Evolutionary conservation across 2,797 vertebrate genomes (phyloP), one percentile per base, ranked within the genome.

Genomic region (Urophycis tenuis): DNA sequence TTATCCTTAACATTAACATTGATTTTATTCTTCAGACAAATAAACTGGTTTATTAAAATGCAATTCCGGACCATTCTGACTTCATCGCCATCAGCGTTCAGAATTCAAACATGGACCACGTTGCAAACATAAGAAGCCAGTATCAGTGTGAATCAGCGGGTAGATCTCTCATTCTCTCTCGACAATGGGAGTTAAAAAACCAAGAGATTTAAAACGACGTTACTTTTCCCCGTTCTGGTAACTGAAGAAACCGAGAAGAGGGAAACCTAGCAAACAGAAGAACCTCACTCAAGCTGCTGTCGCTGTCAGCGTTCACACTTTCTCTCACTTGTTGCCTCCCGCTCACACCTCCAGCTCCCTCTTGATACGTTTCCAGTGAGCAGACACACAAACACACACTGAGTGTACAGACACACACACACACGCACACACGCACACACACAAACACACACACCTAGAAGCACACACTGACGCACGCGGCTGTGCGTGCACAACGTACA

Each of bases 391-490:
- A n/a, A 19, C 11, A 60, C 53, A 60, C n/a, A 60, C 19, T 2
- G 8, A n/a, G 45, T 22, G 45, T 11, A 25, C n/a, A 60, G 22
- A 60, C 53, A 45, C 67, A 29, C 41, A 81, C 45, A 70, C 69
- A 79, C 45, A 49, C 45, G 34, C 69, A 53, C 77, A 74, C 64
- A 76, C 74, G 32, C 53, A 71, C 78, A 31, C 45, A 73, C 15
- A 22, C 76, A 78, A 36, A 53, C 77, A 36, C 77, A 31, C 36
- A 15, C 74, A 74, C 60, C 70, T 36, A 25, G 69, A 75, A 70
- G 71, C 77, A 71, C 72, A 81, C 76, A 35, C 71, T 74, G 45
- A 53, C 45, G 39, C 39, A 41, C 39, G 17, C 39, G 39, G 39
- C 39, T 53, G 45, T 7, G 6, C 45, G 22, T 22, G 17, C 45